These are phyloP conservation scores for Heteromyza rotundicornis DNA, from an alignment of 2,888 invertebrate species.

Conservation along the genomic window DNA sequence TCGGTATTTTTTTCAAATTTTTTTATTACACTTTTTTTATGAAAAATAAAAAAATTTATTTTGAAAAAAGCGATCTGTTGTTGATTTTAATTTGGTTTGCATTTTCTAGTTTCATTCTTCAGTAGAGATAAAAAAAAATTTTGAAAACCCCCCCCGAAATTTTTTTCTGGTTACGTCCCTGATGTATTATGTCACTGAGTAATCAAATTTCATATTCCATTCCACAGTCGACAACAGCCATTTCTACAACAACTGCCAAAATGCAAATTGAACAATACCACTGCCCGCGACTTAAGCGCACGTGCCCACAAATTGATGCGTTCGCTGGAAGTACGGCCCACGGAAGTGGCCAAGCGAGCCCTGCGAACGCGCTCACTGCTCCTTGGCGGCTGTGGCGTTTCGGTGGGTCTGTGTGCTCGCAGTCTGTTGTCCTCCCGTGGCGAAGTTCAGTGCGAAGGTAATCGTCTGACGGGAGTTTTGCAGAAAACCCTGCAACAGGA, in stretches of 20 bases:
- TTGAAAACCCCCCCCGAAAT: no score
- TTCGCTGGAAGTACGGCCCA: slow-evolving; percentile 6
- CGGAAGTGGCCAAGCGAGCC: slow-evolving; percentile 25
- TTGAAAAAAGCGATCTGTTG: no score
- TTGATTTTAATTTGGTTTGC: no score
- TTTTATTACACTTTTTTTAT: no score
- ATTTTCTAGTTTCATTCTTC: neutral
- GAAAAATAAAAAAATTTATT: no score
- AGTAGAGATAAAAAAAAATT: no score
- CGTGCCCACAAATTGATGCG: slow-evolving; percentile 32
- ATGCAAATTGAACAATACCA: slow-evolving; percentile 20
- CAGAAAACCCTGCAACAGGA: slow-evolving; percentile 62
- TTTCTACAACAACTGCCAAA: slow-evolving; percentile 31
- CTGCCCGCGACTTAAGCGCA: slow-evolving; percentile 16
- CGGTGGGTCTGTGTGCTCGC: slow-evolving; percentile 46
- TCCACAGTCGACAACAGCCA: no score
- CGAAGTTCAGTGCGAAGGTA: slow-evolving; percentile 51
- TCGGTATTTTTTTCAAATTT: no score
- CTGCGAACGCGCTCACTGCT: slow-evolving; percentile 43
- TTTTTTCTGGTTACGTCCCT: no score
- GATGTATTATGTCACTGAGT: slow-evolving; percentile 45
- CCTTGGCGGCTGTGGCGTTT: slow-evolving; percentile 48
- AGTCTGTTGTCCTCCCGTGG: slow-evolving; percentile 32
- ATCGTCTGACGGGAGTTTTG: slow-evolving; percentile 51
- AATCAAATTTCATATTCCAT: slow-evolving; percentile 5